Conservation (phyloP, 2,888 invertebrate genomes). For the Mimas tiliae region DNA sequence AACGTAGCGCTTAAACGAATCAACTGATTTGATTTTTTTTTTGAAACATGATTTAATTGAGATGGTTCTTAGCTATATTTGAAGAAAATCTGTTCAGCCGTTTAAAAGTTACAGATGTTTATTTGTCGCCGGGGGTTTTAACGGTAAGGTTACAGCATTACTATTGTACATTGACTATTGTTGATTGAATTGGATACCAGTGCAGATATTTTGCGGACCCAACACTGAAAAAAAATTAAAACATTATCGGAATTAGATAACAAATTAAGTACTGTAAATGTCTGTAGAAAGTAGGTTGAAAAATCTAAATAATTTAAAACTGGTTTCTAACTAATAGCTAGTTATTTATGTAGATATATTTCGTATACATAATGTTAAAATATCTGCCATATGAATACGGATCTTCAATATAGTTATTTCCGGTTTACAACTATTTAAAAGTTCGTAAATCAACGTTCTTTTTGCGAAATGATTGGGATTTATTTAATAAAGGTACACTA, state of each 20-base stretch:
- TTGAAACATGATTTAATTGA: no score
- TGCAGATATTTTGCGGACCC: neutral
- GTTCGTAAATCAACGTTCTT: neutral
- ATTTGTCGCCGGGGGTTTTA: no score
- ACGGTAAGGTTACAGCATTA: no score
- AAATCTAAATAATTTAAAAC: constrained; percentile 25
- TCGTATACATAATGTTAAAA: constrained; percentile 23
- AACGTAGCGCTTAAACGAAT: no score
- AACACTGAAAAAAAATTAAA: neutral
- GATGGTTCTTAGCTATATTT: no score
- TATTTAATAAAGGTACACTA: neutral
- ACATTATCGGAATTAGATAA: constrained; percentile 9
- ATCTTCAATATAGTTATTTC: constrained; percentile 23
- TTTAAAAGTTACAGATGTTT: no score
- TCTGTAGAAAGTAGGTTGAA: constrained; percentile 25
- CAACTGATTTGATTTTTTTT: no score
- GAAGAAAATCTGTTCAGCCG: no score
- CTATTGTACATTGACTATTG: no score
- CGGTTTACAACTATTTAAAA: constrained; percentile 1
- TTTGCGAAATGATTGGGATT: neutral
- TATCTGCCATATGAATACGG: constrained; percentile 17
- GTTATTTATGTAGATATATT: constrained; percentile 6
- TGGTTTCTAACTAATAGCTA: constrained; percentile 13
- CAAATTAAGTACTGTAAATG: constrained; percentile 6
- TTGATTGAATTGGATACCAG: neutral